Evolutionary conservation across 2,888 invertebrate genomes (phyloP).

Genomic region (Lymantria monacha): DNA sequence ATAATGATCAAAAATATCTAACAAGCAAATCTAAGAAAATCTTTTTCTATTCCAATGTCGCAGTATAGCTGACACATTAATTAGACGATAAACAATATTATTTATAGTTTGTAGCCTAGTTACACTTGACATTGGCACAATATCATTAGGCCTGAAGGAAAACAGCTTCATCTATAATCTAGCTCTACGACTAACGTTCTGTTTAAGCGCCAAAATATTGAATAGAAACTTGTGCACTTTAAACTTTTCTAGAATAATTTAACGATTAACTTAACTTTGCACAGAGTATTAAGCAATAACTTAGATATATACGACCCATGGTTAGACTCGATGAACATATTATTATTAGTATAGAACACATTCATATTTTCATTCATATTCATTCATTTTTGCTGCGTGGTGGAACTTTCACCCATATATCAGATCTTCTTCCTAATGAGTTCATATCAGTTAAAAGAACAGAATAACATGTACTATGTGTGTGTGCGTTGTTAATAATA

Average conservation of each 20-base stretch:
- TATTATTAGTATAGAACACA: too few species aligned
- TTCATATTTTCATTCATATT: too few species aligned
- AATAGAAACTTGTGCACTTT: background rate
- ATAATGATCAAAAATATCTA: too few species aligned
- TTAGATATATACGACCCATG: too few species aligned
- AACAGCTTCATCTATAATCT: slow-evolving; percentile 41
- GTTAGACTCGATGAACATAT: too few species aligned
- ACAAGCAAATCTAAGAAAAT: background rate
- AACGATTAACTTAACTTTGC: too few species aligned
- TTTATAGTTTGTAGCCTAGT: slow-evolving; percentile 38
- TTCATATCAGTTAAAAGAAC: slow-evolving; percentile 29
- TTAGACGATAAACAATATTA: slow-evolving; percentile 1
- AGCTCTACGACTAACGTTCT: slow-evolving; percentile 23
- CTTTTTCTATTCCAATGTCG: background rate
- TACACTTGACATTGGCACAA: slow-evolving; percentile 73
- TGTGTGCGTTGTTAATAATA: background rate
- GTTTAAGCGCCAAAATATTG: background rate
- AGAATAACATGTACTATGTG: background rate
- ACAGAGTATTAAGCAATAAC: too few species aligned
- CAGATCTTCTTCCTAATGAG: slow-evolving; percentile 51
- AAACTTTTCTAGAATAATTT: too few species aligned
- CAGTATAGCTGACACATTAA: slow-evolving; percentile 1
- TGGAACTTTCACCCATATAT: slow-evolving; percentile 46
- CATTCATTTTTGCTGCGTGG: too few species aligned
- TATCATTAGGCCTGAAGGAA: slow-evolving; percentile 60